Evolutionary conservation across 2,888 invertebrate genomes (phyloP).

Genomic region (Netelia melanura): DNA sequence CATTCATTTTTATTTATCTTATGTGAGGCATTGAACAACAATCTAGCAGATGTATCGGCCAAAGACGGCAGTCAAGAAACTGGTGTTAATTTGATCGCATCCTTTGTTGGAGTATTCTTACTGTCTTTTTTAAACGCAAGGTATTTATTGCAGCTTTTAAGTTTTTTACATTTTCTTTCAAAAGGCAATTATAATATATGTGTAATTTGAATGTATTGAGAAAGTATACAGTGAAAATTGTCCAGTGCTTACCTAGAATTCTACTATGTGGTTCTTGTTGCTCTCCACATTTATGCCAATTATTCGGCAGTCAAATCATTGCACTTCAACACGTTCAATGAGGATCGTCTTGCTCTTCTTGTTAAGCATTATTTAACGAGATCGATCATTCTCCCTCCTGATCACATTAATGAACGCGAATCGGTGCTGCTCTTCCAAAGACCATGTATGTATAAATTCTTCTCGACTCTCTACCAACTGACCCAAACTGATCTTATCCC

Average conservation of each 20-base stretch:
- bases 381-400: constrained; percentile 88
- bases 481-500: background rate
- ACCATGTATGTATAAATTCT: constrained; percentile 72
- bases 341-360: constrained; percentile 90
- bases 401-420: constrained; percentile 90
- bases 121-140: constrained; percentile 88
- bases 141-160: constrained; percentile 79
- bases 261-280: constrained; percentile 91
- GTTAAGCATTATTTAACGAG: constrained; percentile 89
- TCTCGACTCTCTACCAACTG: background rate
- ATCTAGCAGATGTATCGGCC: constrained; percentile 96
- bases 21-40: constrained; percentile 91
- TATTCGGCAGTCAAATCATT: constrained; percentile 94
- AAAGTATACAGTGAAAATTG: constrained; percentile 68
- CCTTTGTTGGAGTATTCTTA: constrained; percentile 91
- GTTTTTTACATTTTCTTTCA: background rate
- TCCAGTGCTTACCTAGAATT: constrained; percentile 90
- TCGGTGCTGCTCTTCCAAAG: constrained; percentile 88
- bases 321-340: constrained; percentile 92
- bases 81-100: constrained; percentile 95
- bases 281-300: constrained; percentile 94
- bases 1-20: constrained; percentile 45
- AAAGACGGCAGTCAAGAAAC: constrained; percentile 99
- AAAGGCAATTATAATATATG: background rate
- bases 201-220: background rate